phyloP scores from a whole-genome alignment of 2,797 vertebrate species.

The Knipowitschia caucasica region DNA sequence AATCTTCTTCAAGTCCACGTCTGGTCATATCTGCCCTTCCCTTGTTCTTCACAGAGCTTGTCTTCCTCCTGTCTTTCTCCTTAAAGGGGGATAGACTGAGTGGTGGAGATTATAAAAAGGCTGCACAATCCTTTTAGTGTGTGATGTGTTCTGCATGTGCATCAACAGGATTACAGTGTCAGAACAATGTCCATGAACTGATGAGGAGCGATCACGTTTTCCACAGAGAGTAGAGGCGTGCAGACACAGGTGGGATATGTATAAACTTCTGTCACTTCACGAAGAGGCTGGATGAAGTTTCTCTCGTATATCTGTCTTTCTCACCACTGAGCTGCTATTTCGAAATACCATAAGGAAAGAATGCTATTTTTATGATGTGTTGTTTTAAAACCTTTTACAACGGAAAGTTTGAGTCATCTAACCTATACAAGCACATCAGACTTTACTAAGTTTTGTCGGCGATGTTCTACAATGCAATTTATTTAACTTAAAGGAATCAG shows the following conservation, averaged over 20 bases:
- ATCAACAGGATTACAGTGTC: slow-evolving; percentile 68
- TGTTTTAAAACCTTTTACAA: too few relatives aligned
- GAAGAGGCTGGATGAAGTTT: not conserved
- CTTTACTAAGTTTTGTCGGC: too few relatives aligned
- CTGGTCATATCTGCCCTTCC: slow-evolving; percentile 48
- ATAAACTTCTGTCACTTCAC: slow-evolving; percentile 27
- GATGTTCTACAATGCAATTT: too few relatives aligned
- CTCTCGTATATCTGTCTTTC: slow-evolving; percentile 5
- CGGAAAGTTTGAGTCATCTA: too few relatives aligned
- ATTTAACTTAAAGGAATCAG: too few relatives aligned
- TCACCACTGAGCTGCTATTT: not conserved
- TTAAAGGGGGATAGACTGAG: slow-evolving; percentile 44
- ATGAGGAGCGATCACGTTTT: slow-evolving; percentile 35
- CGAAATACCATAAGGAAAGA: not conserved
- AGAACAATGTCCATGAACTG: slow-evolving; percentile 51
- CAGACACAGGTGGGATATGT: slow-evolving; percentile 5
- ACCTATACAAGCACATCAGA: too few relatives aligned
- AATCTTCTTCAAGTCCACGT: slow-evolving; percentile 55
- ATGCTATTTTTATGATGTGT: not conserved
- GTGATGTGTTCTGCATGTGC: slow-evolving; percentile 59
- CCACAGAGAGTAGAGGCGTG: slow-evolving; percentile 4
- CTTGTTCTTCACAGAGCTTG: slow-evolving; percentile 35
- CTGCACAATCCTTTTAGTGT: slow-evolving; percentile 65
- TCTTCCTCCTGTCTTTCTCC: slow-evolving; percentile 23
- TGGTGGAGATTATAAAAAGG: slow-evolving; percentile 59